These are phyloP conservation scores for Tupaia tana DNA, from an alignment of 2,113 vertebrate species.

Conservation along the genomic window DNA sequence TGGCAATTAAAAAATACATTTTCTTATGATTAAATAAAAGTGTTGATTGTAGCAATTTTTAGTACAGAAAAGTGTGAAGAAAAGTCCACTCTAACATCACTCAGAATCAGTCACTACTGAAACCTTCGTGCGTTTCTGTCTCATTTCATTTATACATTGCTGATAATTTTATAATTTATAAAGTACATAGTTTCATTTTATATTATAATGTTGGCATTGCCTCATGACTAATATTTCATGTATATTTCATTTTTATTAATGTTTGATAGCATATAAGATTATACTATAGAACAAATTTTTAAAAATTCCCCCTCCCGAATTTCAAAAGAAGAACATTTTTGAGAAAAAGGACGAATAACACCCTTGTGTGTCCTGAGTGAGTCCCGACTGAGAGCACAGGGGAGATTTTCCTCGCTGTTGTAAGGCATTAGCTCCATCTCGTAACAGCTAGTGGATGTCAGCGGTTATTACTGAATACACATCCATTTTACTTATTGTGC, in stretches of 20 bases:
- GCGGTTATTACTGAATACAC: not conserved
- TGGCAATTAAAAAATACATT: no score
- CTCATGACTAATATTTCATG: not conserved
- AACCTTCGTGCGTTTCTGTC: not conserved
- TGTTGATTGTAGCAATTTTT: not conserved
- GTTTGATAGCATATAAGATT: not conserved
- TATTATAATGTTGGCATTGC: not conserved
- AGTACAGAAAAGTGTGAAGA: not conserved
- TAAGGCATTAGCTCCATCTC: not conserved
- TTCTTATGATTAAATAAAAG: not conserved
- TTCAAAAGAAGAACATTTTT: not conserved
- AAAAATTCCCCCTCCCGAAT: not conserved
- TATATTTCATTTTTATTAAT: not conserved
- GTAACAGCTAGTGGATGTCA: not conserved
- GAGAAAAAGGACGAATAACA: not conserved
- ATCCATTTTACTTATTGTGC: not conserved
- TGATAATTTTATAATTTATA: slow-evolving; percentile 15
- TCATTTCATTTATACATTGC: not conserved
- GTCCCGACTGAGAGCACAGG: not conserved
- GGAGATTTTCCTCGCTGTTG: not conserved
- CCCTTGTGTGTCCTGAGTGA: not conserved
- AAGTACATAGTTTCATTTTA: not conserved
- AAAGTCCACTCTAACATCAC: not conserved
- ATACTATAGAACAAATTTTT: not conserved
- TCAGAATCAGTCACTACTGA: not conserved